phyloP scores from a whole-genome alignment of 2,888 invertebrate genomes.

The Drosophila yooni region DNA sequence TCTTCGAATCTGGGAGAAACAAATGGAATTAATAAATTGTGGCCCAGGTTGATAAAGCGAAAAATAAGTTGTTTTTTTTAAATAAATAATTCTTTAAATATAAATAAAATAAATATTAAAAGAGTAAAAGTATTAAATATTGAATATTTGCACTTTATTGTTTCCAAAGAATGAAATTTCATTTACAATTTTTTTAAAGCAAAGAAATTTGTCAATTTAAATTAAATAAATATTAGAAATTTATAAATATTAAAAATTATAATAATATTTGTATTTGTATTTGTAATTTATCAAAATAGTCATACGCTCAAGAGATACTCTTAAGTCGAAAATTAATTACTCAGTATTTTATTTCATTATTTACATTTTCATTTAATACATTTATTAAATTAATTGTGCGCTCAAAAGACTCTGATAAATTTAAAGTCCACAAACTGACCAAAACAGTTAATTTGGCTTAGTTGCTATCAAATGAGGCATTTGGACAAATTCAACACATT shows the following conservation, averaged over 20 bases:
- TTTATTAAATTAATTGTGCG: not conserved
- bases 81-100: not conserved
- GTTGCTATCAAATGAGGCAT: not conserved
- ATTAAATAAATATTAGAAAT: not conserved
- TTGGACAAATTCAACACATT: not conserved
- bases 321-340: not conserved
- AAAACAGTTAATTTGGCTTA: not conserved
- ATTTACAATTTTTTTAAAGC: not conserved
- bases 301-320: not conserved
- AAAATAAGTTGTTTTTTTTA: not conserved
- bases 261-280: not conserved
- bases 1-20: not conserved
- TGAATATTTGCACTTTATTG: too few species aligned
- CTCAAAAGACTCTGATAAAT: not conserved
- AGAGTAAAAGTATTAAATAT: not conserved
- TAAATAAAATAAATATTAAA: not conserved
- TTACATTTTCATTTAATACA: not conserved
- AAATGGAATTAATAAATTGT: not conserved
- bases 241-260: not conserved
- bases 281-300: not conserved
- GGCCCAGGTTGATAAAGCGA: not conserved
- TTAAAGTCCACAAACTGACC: not conserved
- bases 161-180: too few species aligned
- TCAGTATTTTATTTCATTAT: not conserved
- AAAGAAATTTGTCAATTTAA: not conserved